Conservation (phyloP, 1,140 invertebrate species). For the Drosophila grimshawi region DNA sequence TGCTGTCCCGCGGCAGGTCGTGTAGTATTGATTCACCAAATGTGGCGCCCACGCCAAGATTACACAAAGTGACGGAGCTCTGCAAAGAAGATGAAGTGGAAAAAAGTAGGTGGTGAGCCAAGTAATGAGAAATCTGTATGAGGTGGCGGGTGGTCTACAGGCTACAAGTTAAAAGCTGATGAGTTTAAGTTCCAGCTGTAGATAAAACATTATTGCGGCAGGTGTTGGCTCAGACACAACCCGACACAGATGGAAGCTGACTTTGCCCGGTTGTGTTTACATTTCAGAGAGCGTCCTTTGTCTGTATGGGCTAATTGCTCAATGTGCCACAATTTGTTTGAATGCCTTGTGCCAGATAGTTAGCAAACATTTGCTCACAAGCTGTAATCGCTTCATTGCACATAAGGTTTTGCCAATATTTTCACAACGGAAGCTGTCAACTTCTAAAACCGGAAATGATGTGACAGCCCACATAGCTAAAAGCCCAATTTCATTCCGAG, state of each 20-base stretch:
- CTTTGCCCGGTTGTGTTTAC: conserved; percentile 27
- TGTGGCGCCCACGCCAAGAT: conserved; percentile 90
- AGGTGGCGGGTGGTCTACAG: not conserved
- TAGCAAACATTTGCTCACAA: conserved; percentile 59
- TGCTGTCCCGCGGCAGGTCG: conserved; percentile 89
- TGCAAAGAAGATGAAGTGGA: conserved; percentile 82
- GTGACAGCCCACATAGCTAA: conserved; percentile 13
- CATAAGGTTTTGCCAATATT: conserved; percentile 32
- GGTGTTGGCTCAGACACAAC: not conserved
- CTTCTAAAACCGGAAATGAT: conserved; percentile 25
- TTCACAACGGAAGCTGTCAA: conserved; percentile 29
- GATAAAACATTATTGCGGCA: conserved; percentile 37
- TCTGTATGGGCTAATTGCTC: conserved; percentile 53
- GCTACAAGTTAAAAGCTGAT: conserved; percentile 25
- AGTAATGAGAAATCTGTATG: not conserved
- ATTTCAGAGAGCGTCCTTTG: conserved; percentile 13
- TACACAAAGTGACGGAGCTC: conserved; percentile 88
- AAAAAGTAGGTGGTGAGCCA: conserved; percentile 15
- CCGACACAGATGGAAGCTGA: not conserved
- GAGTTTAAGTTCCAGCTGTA: conserved; percentile 36
- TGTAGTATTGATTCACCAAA: conserved; percentile 91
- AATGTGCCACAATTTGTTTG: conserved; percentile 59
- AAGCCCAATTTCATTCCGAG: conserved; percentile 36
- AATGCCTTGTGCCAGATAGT: conserved; percentile 30
- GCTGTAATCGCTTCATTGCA: conserved; percentile 55